phyloP scores from a whole-genome alignment of 2,888 invertebrate genomes.

The Agrochola lychnidis region DNA sequence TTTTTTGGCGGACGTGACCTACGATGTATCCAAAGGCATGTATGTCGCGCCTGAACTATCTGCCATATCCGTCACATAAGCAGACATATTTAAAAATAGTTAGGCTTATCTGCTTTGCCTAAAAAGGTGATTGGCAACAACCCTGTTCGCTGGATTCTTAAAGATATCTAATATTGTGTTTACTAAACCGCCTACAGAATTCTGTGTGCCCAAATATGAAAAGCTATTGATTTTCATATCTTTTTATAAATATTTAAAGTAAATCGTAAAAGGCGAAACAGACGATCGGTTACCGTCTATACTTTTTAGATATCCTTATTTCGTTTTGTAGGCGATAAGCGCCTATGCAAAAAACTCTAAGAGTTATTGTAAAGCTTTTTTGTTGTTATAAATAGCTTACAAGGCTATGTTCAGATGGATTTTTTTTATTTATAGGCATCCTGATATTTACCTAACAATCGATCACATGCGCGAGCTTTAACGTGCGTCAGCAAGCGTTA shows the following conservation, averaged over 20 bases:
- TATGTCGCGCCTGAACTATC: background rate
- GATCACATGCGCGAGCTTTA: too few relatives aligned
- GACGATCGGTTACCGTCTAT: background rate
- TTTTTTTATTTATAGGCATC: too few relatives aligned
- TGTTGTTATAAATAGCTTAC: background rate
- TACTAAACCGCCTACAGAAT: slow-evolving; percentile 31
- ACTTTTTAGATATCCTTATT: slow-evolving; percentile 32
- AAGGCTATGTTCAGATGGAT: too few relatives aligned
- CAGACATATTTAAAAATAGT: background rate
- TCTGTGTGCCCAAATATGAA: slow-evolving; percentile 4
- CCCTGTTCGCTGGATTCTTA: background rate
- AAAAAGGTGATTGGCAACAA: slow-evolving; percentile 5
- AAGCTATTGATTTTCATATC: slow-evolving; percentile 22
- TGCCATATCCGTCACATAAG: background rate
- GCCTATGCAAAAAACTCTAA: background rate
- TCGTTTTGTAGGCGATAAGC: background rate
- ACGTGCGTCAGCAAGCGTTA: too few relatives aligned
- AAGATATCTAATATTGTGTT: slow-evolving; percentile 3
- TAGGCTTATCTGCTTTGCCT: background rate
- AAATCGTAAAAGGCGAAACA: slow-evolving; percentile 4
- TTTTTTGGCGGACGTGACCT: too few relatives aligned
- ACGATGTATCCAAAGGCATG: background rate
- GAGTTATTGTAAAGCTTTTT: background rate
- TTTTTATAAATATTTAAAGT: slow-evolving; percentile 29
- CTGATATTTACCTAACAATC: too few relatives aligned